Base-by-base conservation (phyloP, 2,888 invertebrate genomes). In the Drosophila multiciliata region DNA sequence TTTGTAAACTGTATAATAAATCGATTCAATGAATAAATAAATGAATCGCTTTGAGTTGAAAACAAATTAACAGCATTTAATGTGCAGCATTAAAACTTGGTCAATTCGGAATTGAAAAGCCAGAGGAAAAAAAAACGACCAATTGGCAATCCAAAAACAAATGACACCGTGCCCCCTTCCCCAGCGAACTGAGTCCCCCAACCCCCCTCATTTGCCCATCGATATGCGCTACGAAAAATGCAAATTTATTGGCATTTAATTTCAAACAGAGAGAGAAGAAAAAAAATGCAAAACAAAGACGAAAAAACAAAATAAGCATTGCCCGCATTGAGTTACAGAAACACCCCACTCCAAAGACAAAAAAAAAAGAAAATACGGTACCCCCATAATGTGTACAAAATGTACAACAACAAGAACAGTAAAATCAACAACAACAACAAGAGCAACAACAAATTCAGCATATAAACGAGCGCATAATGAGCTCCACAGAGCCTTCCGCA, bases 401-500 rank as follows among this genome's bases (percentile, higher is more conserved):
- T 73, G 69, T 64, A 68, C 71, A 76, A 63, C 15, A 52, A 85
- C 82, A 85, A 63, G 49, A 59, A 36, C 5, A 52, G 11, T 11
- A 73, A 66, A 45, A 26, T n/a, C 61, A 66, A 58, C 52, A 60
- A 66, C 58, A 79, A 64, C 52, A 72, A 49, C 35, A 45, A 26
- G 20, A 35, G 35, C 87, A 87, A 79, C 82, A 87, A 89, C 90
- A 87, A 90, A 83, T 87, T 81, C 83, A 87, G 90, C 87, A 86
- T 87, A 90, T 90, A 87, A 87, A 87, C 87, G 89, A 87, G 90
- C 89, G 76, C 90, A 89, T 87, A 90, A 90, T 87, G 89, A 89
- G 90, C 89, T 83, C 49, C 68, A 75, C 73, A 73, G 85, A 86
- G 87, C 77, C 77, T 73, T 64, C 74, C 87, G 84, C 61, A 69